These are phyloP conservation scores for Eucera pruinosa DNA, from an alignment of 2,888 invertebrate species.

Conservation along the genomic window DNA sequence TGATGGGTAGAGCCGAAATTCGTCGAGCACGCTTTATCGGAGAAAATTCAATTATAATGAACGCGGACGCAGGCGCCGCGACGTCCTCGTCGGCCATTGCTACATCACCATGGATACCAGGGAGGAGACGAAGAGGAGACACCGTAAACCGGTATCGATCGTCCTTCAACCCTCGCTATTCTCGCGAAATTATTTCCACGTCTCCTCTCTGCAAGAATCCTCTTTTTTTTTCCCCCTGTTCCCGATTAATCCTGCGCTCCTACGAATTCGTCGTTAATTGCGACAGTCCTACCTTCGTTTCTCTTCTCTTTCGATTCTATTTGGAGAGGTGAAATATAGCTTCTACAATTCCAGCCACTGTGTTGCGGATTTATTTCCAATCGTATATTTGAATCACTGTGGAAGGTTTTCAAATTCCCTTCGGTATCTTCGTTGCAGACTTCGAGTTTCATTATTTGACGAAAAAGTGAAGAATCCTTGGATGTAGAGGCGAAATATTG, in stretches of 20 bases:
- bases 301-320: neutral
- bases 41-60: slow-evolving; percentile 68
- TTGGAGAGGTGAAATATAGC: neutral
- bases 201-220: slow-evolving; percentile 1
- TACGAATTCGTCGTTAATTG: slow-evolving; percentile 5
- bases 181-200: slow-evolving; percentile 42
- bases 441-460: too few species aligned
- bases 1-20: slow-evolving; percentile 49
- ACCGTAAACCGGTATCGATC: slow-evolving; percentile 74
- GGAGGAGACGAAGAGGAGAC: slow-evolving; percentile 75
- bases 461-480: too few species aligned
- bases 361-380: too few species aligned
- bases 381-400: too few species aligned
- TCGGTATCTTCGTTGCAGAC: too few species aligned
- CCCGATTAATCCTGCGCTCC: slow-evolving; percentile 25
- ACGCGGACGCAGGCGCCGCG: slow-evolving; percentile 76
- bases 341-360: too few species aligned
- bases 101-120: slow-evolving; percentile 80
- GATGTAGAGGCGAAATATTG: too few species aligned
- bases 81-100: slow-evolving; percentile 77
- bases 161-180: slow-evolving; percentile 17
- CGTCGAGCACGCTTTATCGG: slow-evolving; percentile 44
- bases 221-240: slow-evolving; percentile 35
- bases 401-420: too few species aligned
- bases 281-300: neutral